Evolutionary conservation across 2,797 vertebrate species (phyloP).

Genomic region (Tadarida brasiliensis): DNA sequence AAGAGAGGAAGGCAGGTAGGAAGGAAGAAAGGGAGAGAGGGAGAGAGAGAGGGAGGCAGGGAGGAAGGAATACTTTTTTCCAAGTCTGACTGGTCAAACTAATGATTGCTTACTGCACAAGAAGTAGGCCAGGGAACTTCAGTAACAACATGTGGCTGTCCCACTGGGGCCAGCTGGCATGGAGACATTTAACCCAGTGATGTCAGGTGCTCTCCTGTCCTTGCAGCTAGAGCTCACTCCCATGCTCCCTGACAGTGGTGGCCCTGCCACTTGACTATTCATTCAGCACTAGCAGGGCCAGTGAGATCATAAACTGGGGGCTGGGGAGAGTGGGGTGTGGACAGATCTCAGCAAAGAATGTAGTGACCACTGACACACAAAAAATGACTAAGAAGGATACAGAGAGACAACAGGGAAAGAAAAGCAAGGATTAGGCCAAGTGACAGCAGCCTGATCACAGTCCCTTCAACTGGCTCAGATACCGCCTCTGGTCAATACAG

Average conservation of each 20-base stretch:
- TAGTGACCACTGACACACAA: neutral
- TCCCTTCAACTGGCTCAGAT: accelerated
- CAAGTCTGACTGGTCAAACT: neutral
- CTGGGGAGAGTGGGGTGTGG: accelerated
- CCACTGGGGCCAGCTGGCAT: neutral
- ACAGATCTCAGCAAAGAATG: neutral
- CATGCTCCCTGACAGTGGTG: accelerated
- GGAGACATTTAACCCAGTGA: neutral
- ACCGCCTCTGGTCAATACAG: accelerated
- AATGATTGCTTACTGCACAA: accelerated
- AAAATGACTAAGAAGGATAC: neutral
- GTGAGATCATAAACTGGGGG: too few species aligned
- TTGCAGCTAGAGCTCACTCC: accelerated
- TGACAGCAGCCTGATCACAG: accelerated
- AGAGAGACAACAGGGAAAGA: neutral
- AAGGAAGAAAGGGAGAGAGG: too few species aligned
- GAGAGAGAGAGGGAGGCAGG: too few species aligned
- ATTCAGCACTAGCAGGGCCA: neutral
- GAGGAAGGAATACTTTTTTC: neutral
- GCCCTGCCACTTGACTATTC: accelerated
- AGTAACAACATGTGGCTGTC: neutral
- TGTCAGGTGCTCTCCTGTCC: accelerated
- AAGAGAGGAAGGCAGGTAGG: too few species aligned
- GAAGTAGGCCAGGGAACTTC: too few species aligned
- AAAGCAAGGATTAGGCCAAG: neutral